Percentiles rank a stretch among this genome's conserved stretches.
phyloP scores from a whole-genome alignment of 2,797 vertebrate species.

The Gymnoscopelus braueri region DNA sequence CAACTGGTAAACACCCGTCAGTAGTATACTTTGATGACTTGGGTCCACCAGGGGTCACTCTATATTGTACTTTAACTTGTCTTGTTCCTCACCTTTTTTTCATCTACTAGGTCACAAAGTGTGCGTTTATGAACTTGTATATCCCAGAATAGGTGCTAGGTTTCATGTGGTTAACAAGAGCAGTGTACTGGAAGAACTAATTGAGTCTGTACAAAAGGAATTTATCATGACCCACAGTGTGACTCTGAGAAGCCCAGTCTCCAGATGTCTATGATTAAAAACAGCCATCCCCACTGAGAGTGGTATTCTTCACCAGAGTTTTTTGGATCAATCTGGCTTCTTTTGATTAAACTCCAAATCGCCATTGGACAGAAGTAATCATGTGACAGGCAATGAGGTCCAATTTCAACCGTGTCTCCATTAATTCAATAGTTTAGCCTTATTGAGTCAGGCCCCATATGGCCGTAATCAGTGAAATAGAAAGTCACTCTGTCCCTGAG shows the following conservation, averaged over 20 bases:
- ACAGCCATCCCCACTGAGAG: constrained; percentile 90
- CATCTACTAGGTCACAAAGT: no score
- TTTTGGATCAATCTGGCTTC: constrained; percentile 99
- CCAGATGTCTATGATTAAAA: constrained; percentile 75
- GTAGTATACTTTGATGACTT: no score
- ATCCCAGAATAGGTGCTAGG: no score
- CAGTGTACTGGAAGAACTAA: no score
- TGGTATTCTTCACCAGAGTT: constrained; percentile 93
- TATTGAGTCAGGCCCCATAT: constrained; percentile 98
- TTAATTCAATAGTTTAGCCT: constrained; percentile 99
- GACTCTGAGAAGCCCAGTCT: constrained; percentile 6
- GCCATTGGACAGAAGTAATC: constrained; percentile 99
- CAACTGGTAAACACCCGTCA: no score
- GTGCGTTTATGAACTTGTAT: no score
- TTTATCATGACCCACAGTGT: background rate
- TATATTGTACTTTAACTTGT: no score
- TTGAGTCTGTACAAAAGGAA: no score
- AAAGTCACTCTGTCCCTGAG: constrained; percentile 53
- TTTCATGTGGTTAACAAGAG: no score
- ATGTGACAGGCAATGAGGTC: constrained; percentile 99
- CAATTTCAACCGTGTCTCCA: constrained; percentile 99
- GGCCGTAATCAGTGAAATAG: constrained; percentile 99
- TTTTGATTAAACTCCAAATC: constrained; percentile 99
- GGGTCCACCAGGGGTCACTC: no score
- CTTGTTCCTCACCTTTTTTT: no score